Conservation (phyloP, 2,888 invertebrate genomes). For the Phasia obesa region DNA sequence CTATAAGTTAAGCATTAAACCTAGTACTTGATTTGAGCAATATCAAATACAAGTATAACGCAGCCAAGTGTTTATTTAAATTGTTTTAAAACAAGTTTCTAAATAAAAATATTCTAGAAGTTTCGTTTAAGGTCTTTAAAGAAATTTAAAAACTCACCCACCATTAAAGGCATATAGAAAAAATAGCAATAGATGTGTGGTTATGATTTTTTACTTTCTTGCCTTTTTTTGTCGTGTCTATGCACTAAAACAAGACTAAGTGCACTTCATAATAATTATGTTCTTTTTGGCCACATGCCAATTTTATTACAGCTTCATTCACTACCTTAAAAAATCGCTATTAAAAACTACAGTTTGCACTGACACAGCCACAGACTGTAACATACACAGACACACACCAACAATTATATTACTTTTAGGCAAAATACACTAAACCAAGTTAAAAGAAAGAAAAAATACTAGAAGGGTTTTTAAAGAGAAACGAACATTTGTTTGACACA, state of each 20-base stretch:
- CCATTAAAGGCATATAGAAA: neutral
- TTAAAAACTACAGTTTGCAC: constrained; percentile 9
- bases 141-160: too few relatives aligned
- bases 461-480: constrained; percentile 31
- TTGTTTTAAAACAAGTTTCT: too few relatives aligned
- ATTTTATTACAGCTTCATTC: constrained; percentile 70
- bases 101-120: too few relatives aligned
- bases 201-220: neutral
- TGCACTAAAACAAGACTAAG: constrained; percentile 61
- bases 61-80: too few relatives aligned
- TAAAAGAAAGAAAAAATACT: constrained; percentile 2
- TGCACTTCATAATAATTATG: constrained; percentile 70
- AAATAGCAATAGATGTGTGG: neutral
- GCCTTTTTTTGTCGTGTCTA: constrained; percentile 32
- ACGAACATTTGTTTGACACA: neutral
- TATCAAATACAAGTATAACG: too few relatives aligned
- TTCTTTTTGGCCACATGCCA: constrained; percentile 79
- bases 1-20: too few relatives aligned
- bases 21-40: too few relatives aligned
- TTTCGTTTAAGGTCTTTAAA: too few relatives aligned
- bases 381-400: neutral
- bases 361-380: neutral
- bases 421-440: constrained; percentile 3
- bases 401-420: constrained; percentile 1
- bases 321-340: constrained; percentile 13